phyloP scores from a whole-genome alignment of 2,888 invertebrate genomes.

The Meliscaeva auricollis region DNA sequence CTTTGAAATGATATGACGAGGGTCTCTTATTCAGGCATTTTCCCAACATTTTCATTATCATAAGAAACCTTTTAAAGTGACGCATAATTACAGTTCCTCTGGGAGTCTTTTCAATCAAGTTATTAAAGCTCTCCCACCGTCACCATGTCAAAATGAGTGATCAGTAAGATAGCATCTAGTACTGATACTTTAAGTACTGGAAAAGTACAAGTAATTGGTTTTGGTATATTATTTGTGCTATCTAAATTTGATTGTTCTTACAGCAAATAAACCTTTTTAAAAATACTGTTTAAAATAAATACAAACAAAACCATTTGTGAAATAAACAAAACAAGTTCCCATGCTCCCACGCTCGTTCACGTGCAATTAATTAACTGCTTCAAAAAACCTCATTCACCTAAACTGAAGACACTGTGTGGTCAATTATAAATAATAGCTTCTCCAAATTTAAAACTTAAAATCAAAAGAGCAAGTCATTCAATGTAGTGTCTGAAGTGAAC shows the following conservation, averaged over 20 bases:
- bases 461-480: conserved; percentile 26
- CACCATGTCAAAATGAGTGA: neutral
- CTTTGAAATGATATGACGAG: too few relatives aligned
- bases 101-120: neutral
- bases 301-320: neutral
- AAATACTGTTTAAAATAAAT: too few relatives aligned
- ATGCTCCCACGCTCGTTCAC: conserved; percentile 20
- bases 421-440: conserved; percentile 28
- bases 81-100: neutral
- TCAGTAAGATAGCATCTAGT: neutral
- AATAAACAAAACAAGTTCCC: conserved; percentile 5
- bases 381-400: conserved; percentile 14
- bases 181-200: neutral
- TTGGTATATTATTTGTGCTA: too few relatives aligned
- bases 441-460: neutral
- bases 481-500: conserved; percentile 50
- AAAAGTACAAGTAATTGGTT: too few relatives aligned
- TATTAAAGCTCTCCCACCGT: too few relatives aligned
- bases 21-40: too few relatives aligned
- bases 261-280: too few relatives aligned
- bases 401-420: conserved; percentile 11
- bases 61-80: too few relatives aligned
- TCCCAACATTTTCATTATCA: too few relatives aligned
- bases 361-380: conserved; percentile 25
- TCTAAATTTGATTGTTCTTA: too few relatives aligned